phyloP scores from a whole-genome alignment of 2,888 invertebrate genomes.

The Sinotaia quadrata region DNA sequence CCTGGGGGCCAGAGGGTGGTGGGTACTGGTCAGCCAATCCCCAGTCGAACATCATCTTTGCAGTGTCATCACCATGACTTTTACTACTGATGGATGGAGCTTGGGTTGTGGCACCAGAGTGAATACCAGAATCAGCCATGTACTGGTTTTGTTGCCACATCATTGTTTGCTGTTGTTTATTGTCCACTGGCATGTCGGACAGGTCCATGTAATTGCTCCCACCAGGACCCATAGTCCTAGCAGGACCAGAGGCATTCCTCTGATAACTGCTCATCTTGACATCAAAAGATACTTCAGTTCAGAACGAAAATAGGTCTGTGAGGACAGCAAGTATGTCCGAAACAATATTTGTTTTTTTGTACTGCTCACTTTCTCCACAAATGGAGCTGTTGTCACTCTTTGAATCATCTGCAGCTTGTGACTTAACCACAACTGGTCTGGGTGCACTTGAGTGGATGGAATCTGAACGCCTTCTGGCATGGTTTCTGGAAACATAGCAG shows the following conservation, averaged over 20 bases:
- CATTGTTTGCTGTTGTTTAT: conserved; percentile 79
- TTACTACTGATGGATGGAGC: conserved; percentile 94
- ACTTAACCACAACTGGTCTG: too few relatives aligned
- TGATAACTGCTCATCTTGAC: too few relatives aligned
- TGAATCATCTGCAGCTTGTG: too few relatives aligned
- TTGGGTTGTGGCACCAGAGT: conserved; percentile 94
- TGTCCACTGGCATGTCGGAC: conserved; percentile 65
- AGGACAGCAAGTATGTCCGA: too few relatives aligned
- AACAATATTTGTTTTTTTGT: too few relatives aligned
- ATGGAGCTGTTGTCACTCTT: too few relatives aligned
- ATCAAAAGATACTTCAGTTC: too few relatives aligned
- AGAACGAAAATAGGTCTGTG: too few relatives aligned
- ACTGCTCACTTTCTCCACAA: too few relatives aligned
- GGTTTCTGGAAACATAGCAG: conserved; percentile 99
- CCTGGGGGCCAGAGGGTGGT: too few relatives aligned
- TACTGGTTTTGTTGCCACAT: conserved; percentile 97
- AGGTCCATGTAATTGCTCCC: conserved; percentile 64
- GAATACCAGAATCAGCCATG: conserved; percentile 92
- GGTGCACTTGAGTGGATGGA: conserved; percentile 95
- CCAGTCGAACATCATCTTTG: conserved; percentile 84
- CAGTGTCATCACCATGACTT: conserved; percentile 61
- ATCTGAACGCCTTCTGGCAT: conserved; percentile 92
- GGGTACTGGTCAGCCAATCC: conserved; percentile 80
- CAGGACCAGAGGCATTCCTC: too few relatives aligned
- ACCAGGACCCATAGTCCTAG: conserved; percentile 54